A percentile compares a stretch with the other conserved stretches of the same genome.
phyloP scores from a whole-genome alignment of 2,797 vertebrate genomes.

The Tapera naevia region DNA sequence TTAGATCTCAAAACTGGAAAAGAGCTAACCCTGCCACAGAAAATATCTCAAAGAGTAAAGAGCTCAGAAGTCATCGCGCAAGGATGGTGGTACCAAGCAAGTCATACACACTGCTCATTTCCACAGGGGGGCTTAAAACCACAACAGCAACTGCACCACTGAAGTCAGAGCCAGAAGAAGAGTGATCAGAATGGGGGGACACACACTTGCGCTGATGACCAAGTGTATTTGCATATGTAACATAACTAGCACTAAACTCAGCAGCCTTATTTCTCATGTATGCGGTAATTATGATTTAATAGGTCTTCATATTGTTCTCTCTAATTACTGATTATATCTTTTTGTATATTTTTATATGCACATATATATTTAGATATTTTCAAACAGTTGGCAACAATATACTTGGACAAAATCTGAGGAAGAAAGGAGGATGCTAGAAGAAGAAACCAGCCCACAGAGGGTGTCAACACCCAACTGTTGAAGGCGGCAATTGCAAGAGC shows the following conservation, averaged over 20 bases:
- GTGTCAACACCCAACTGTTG: not conserved
- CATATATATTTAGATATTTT: not conserved
- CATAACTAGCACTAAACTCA: not conserved
- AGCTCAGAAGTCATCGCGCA: not conserved
- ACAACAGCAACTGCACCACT: not conserved
- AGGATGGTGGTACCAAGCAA: not conserved
- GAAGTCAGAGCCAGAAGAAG: not conserved
- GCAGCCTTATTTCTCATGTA: slow-evolving; percentile 1
- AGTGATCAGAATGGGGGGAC: not conserved
- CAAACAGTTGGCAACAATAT: not conserved
- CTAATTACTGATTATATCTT: not conserved
- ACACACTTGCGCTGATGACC: not conserved
- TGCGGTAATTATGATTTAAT: not conserved
- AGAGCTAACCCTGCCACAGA: not conserved
- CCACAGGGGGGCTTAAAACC: not conserved
- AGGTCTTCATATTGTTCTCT: not conserved
- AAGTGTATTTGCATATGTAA: not conserved
- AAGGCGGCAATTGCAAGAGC: not conserved
- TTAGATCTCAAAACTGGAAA: not conserved
- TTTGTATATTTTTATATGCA: not conserved
- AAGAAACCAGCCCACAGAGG: not conserved
- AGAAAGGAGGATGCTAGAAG: not conserved
- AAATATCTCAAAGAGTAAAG: not conserved
- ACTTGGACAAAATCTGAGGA: not conserved
- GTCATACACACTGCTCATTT: not conserved